These are phyloP conservation scores for Andrena dorsata DNA, from an alignment of 2,888 invertebrate species.

Conservation along the genomic window DNA sequence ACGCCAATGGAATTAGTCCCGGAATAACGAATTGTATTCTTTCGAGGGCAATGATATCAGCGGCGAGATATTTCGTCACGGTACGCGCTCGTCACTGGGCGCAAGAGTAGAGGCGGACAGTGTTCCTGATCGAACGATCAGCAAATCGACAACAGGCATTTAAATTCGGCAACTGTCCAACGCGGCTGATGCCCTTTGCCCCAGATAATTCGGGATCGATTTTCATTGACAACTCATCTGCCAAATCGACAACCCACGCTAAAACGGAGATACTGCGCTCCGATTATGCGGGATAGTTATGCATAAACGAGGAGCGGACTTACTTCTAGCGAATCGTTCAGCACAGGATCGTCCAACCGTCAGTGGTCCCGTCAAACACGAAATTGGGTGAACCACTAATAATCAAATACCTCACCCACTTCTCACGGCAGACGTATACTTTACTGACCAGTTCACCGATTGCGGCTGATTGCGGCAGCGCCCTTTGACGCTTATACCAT, in stretches of 20 bases:
- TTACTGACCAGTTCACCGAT: slow-evolving; percentile 73
- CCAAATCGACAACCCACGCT: slow-evolving; percentile 73
- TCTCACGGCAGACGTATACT: slow-evolving; percentile 75
- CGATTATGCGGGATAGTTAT: not conserved
- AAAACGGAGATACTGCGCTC: slow-evolving; percentile 27
- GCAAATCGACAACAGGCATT: slow-evolving; percentile 71
- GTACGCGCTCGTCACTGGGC: slow-evolving; percentile 35
- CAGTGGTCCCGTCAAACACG: not conserved
- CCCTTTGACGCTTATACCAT: slow-evolving; percentile 79
- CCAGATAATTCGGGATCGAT: slow-evolving; percentile 81
- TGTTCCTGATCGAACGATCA: slow-evolving; percentile 65
- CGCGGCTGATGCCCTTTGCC: slow-evolving; percentile 82
- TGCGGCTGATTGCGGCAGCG: slow-evolving; percentile 79
- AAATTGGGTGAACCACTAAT: slow-evolving; percentile 43
- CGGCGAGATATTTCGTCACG: slow-evolving; percentile 45
- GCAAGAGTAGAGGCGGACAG: slow-evolving; percentile 27
- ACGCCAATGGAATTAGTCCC: not conserved
- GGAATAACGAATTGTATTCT: slow-evolving; percentile 27
- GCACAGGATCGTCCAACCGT: not conserved
- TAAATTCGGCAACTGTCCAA: slow-evolving; percentile 81
- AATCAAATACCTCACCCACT: slow-evolving; percentile 75
- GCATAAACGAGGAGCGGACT: slow-evolving; percentile 14
- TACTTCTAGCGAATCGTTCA: slow-evolving; percentile 34
- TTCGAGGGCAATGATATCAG: slow-evolving; percentile 29
- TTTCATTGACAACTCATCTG: slow-evolving; percentile 82